A percentile compares a stretch with the other conserved stretches of the same genome.
phyloP scores from a whole-genome alignment of 2,797 vertebrate genomes.

The Protosalanx chinensis region DNA sequence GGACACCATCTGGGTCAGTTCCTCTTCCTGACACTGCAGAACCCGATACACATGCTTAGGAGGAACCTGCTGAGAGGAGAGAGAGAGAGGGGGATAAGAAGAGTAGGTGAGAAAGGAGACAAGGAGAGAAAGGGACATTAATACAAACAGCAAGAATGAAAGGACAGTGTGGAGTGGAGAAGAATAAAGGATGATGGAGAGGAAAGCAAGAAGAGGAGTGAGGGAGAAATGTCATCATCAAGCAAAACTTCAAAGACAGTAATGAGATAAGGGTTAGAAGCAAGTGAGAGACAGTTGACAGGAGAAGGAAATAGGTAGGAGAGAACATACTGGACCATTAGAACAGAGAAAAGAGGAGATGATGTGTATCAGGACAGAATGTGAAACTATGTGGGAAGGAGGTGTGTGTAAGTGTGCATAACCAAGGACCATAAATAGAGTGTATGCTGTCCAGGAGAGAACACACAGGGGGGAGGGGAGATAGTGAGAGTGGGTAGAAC shows the following conservation, averaged over 20 bases:
- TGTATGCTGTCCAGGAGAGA: background rate
- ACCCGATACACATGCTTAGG: constrained; percentile 88
- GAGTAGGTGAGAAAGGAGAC: background rate
- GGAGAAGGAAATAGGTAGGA: too few relatives aligned
- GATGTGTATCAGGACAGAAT: background rate
- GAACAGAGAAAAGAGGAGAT: background rate
- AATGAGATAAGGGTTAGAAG: too few relatives aligned
- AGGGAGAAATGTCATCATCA: background rate
- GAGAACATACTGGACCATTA: too few relatives aligned
- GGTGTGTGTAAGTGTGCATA: background rate
- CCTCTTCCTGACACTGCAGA: constrained; percentile 92
- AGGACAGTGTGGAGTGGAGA: background rate
- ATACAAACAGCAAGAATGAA: background rate
- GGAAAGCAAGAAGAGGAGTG: constrained; percentile 1
- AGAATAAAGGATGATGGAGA: background rate
- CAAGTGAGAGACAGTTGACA: too few relatives aligned
- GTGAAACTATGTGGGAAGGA: background rate
- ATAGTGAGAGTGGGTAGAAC: constrained; percentile 45
- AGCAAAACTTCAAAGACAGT: too few relatives aligned
- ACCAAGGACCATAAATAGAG: background rate
- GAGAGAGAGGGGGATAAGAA: background rate
- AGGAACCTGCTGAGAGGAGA: constrained; percentile 78
- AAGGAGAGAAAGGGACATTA: background rate
- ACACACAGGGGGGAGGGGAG: background rate
- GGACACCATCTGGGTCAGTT: constrained; percentile 98